Conservation (phyloP, 2,113 vertebrate species). For the Elgaria multicarinata region DNA sequence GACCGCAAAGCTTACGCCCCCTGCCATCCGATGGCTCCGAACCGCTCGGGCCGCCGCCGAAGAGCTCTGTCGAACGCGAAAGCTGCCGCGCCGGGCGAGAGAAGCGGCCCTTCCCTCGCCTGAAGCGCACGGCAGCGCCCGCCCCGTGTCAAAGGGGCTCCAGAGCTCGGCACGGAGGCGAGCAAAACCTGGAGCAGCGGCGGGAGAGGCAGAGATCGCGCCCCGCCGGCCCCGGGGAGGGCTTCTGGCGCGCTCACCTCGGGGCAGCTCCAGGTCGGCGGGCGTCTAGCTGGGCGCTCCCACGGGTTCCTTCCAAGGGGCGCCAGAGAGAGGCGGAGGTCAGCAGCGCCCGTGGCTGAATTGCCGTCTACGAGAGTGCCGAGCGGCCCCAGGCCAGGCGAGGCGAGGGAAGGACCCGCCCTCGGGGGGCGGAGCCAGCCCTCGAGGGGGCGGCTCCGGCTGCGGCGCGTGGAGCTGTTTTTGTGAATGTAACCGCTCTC, state of each 20-base stretch:
- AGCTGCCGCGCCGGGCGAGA: background rate
- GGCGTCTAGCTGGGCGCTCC: background rate
- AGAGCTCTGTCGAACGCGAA: background rate
- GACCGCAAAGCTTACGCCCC: background rate
- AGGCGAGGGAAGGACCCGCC: background rate
- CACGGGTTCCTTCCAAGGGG: background rate
- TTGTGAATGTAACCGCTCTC: conserved; percentile 70
- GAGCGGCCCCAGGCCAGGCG: background rate
- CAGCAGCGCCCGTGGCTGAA: background rate
- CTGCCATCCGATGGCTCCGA: background rate
- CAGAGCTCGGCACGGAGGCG: background rate
- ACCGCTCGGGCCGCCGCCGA: background rate
- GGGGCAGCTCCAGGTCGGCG: background rate
- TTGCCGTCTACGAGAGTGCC: background rate
- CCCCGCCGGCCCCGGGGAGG: background rate
- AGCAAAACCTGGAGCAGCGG: too few species aligned
- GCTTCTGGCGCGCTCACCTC: background rate
- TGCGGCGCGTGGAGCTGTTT: conserved; percentile 21
- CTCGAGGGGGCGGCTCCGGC: background rate
- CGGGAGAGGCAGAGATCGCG: too few species aligned
- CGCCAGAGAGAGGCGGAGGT: background rate
- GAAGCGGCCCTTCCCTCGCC: background rate
- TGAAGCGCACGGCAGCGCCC: too few species aligned
- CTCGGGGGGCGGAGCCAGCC: background rate
- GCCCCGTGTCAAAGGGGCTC: background rate